A percentile compares a stretch with the other conserved stretches of the same genome.
Conservation (phyloP, 2,888 invertebrate genomes). For the Apamea sordens region DNA sequence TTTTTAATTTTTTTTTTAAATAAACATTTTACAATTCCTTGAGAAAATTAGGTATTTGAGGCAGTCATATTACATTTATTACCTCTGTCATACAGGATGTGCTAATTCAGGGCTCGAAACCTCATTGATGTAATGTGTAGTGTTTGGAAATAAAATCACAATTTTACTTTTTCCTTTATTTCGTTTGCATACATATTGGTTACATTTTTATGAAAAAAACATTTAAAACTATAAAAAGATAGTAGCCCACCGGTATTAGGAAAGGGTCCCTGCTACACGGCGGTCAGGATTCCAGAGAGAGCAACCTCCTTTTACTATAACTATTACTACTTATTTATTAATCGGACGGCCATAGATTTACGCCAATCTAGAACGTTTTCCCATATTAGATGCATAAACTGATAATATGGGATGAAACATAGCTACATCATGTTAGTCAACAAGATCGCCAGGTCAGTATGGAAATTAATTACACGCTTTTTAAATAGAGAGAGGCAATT, state of each 20-base stretch:
- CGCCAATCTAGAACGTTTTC: not conserved
- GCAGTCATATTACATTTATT: not conserved
- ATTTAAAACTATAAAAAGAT: no score
- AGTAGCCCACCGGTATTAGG: no score
- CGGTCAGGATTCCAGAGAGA: no score
- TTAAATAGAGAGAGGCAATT: conserved; percentile 35
- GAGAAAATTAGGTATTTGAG: not conserved
- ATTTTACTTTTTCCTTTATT: no score
- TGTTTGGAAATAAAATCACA: not conserved
- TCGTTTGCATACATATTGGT: no score
- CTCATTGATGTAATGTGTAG: not conserved
- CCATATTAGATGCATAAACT: not conserved
- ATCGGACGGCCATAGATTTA: not conserved
- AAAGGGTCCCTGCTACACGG: no score
- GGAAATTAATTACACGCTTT: conserved; percentile 1
- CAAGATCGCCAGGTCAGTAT: not conserved
- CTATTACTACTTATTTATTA: not conserved
- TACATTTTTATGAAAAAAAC: no score
- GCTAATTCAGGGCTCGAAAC: not conserved
- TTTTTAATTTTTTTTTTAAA: not conserved
- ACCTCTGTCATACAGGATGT: not conserved
- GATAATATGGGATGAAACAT: conserved; percentile 9
- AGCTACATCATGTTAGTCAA: not conserved
- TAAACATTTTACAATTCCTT: not conserved
- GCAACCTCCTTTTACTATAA: not conserved